These are phyloP conservation scores for Tipula lateralis DNA, from an alignment of 2,888 invertebrate species.

Conservation along the genomic window DNA sequence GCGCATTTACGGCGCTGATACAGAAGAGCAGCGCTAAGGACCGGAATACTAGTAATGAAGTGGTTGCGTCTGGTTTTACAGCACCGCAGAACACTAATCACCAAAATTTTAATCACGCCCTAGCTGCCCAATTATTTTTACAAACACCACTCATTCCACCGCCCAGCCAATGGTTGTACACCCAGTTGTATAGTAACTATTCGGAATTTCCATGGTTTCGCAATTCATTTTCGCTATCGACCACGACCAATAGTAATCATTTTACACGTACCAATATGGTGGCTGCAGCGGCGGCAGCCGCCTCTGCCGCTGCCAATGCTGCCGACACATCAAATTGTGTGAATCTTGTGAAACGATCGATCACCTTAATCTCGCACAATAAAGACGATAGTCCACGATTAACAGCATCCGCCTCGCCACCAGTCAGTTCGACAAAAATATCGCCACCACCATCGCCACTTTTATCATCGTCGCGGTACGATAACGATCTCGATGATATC, in stretches of 20 bases:
- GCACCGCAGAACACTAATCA: constrained; percentile 43
- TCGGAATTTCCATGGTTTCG: constrained; percentile 66
- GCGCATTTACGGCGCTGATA: constrained; percentile 48
- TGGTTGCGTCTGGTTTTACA: constrained; percentile 45
- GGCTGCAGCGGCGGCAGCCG: constrained; percentile 36
- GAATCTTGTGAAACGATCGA: constrained; percentile 46
- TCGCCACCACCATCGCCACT: constrained; percentile 51
- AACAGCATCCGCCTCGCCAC: constrained; percentile 43
- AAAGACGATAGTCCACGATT: constrained; percentile 44
- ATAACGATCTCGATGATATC: neutral
- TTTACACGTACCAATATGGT: neutral
- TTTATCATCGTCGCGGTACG: neutral
- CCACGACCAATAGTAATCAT: constrained; percentile 32
- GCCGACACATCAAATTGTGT: constrained; percentile 40
- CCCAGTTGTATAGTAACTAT: constrained; percentile 65
- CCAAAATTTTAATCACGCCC: constrained; percentile 54
- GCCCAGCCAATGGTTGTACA: constrained; percentile 73
- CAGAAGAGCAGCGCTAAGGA: constrained; percentile 42
- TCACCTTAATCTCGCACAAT: constrained; percentile 45
- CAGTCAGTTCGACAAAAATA: constrained; percentile 51
- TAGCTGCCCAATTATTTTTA: constrained; percentile 68
- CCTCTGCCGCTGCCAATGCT: constrained; percentile 31
- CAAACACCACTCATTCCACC: constrained; percentile 71
- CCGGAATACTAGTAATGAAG: constrained; percentile 49
- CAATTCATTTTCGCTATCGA: constrained; percentile 41